Conservation (phyloP, 2,797 vertebrate genomes). For the Limnodromus scolopaceus region DNA sequence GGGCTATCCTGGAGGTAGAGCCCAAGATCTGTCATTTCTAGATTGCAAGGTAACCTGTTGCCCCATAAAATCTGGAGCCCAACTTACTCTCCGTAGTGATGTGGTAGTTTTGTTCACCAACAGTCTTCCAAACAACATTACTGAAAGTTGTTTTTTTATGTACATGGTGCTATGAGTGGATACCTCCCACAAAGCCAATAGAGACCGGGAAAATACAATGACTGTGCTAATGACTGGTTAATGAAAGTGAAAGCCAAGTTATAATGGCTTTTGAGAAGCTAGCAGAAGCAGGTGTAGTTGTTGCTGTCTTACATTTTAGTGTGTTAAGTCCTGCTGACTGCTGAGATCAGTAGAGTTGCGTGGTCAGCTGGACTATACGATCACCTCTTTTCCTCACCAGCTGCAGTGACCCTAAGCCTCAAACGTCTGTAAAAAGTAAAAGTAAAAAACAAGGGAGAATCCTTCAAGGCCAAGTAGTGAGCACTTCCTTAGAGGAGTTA, state of each 20-base stretch:
- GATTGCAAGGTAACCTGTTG: accelerated
- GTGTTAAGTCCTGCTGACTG: neutral
- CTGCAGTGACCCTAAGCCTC: neutral
- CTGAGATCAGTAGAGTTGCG: neutral
- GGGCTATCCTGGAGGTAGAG: neutral
- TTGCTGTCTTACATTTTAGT: neutral
- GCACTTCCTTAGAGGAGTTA: neutral
- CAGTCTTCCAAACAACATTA: neutral
- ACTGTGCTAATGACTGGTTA: neutral
- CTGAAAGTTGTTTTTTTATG: neutral
- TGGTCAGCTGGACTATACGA: accelerated
- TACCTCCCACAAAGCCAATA: conserved; percentile 22
- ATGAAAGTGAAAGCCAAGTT: neutral
- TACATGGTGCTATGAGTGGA: neutral
- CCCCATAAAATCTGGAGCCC: neutral
- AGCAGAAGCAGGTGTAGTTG: neutral
- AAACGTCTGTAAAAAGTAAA: neutral
- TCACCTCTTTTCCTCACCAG: neutral
- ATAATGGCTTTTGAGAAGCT: neutral
- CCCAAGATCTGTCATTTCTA: neutral
- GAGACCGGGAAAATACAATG: neutral
- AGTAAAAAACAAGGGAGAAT: neutral
- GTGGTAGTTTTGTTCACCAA: neutral
- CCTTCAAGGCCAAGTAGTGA: neutral
- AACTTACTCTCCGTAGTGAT: neutral